These are phyloP conservation scores for Zoanthus gigantus DNA, from an alignment of 92 coral and sea anemone genomes.

Conservation along the genomic window DNA sequence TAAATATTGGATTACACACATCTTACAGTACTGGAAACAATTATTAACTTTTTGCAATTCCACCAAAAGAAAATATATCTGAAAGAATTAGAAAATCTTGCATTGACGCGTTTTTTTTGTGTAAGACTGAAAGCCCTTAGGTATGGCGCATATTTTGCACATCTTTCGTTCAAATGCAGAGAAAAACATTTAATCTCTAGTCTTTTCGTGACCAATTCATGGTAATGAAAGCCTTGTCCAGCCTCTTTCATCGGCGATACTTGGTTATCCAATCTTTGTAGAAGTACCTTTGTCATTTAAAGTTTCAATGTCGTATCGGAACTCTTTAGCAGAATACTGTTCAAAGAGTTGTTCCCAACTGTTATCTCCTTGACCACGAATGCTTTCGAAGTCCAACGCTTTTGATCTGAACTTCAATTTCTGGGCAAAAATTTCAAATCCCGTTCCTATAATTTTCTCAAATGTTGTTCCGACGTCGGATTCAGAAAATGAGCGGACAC, in stretches of 20 bases:
- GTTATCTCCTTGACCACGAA: conserved; percentile 32
- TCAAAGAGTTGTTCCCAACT: conserved; percentile 31
- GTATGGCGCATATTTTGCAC: no score
- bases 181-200: no score
- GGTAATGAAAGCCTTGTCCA: background rate
- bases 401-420: conserved; percentile 30
- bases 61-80: no score
- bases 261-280: background rate
- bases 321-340: conserved; percentile 13
- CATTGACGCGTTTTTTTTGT: no score
- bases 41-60: no score
- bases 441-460: conserved; percentile 23
- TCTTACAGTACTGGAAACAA: no score
- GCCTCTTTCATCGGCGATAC: background rate
- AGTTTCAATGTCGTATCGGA: background rate
- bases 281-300: background rate
- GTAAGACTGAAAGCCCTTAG: no score
- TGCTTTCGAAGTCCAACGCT: conserved; percentile 41
- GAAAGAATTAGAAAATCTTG: no score
- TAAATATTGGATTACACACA: no score
- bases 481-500: background rate
- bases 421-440: conserved; percentile 26
- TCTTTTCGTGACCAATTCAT: no score
- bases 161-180: no score
- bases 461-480: conserved; percentile 22